These are phyloP conservation scores for Drosophila hamatofila DNA, from an alignment of 2,888 invertebrate species.

Conservation along the genomic window DNA sequence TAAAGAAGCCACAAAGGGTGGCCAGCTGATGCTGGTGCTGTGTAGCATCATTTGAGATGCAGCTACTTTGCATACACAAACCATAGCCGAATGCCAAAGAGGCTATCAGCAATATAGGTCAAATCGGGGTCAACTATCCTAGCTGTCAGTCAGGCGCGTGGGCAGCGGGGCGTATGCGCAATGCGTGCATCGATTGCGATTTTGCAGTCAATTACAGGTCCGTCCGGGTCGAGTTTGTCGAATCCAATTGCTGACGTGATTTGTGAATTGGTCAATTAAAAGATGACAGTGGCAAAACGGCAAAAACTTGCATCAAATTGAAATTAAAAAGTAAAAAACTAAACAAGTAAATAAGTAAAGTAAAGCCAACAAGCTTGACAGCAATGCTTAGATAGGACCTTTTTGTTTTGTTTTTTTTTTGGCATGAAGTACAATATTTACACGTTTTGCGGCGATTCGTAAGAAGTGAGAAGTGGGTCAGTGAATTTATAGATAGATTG, in stretches of 20 bases:
- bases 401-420: slow-evolving; percentile 24
- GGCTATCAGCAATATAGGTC: slow-evolving; percentile 61
- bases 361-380: slow-evolving; percentile 13
- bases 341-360: background rate
- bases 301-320: slow-evolving; percentile 7
- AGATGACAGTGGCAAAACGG: slow-evolving; percentile 32
- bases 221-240: slow-evolving; percentile 17
- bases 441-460: slow-evolving; percentile 45
- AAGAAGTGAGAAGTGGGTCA: slow-evolving; percentile 35
- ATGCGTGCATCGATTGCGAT: slow-evolving; percentile 27
- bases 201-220: slow-evolving; percentile 17
- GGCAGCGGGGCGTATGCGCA: slow-evolving; percentile 42
- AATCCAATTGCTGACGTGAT: slow-evolving; percentile 17
- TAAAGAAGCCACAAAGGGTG: background rate
- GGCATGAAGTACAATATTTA: slow-evolving; percentile 64
- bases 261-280: slow-evolving; percentile 28
- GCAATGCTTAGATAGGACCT: slow-evolving; percentile 17
- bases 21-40: slow-evolving; percentile 4
- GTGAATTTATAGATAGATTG: slow-evolving; percentile 43
- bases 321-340: slow-evolving; percentile 15
- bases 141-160: background rate
- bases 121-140: slow-evolving; percentile 16
- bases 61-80: slow-evolving; percentile 25
- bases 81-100: slow-evolving; percentile 25
- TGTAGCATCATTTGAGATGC: slow-evolving; percentile 8